phyloP scores from a whole-genome alignment of 2,888 invertebrate species.

The Catocala nupta region DNA sequence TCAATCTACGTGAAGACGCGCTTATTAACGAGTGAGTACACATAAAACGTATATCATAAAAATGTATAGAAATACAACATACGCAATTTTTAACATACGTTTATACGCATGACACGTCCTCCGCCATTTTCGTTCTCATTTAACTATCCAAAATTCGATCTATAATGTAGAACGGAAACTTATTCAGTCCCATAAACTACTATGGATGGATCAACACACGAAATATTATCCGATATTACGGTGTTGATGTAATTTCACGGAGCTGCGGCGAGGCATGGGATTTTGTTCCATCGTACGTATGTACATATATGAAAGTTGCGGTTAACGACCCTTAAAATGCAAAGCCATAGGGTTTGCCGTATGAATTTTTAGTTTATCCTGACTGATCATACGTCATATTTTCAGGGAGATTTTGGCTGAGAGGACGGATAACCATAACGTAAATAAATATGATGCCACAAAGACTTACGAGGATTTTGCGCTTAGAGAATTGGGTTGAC shows the following conservation, averaged over 20 bases:
- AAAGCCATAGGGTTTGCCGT: constrained; percentile 37
- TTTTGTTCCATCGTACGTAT: constrained; percentile 20
- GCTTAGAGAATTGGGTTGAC: neutral
- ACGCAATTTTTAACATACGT: too few relatives aligned
- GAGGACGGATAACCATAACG: neutral
- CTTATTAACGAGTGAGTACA: too few relatives aligned
- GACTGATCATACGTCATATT: constrained; percentile 19
- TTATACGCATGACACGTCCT: neutral
- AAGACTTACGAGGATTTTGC: neutral
- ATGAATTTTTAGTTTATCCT: constrained; percentile 43
- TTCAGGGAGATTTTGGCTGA: constrained; percentile 24
- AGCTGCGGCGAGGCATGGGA: constrained; percentile 30
- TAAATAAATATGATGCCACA: constrained; percentile 3
- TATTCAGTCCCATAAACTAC: constrained; percentile 12
- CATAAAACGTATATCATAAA: too few relatives aligned
- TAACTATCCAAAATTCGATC: constrained; percentile 3
- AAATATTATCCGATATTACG: constrained; percentile 32
- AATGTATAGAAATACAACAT: too few relatives aligned
- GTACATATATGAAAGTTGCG: constrained; percentile 22
- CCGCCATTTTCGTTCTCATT: neutral
- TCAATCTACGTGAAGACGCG: too few relatives aligned
- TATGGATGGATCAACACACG: constrained; percentile 10
- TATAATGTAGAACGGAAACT: constrained; percentile 5
- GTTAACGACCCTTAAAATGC: constrained; percentile 44
- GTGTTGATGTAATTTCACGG: constrained; percentile 50